phyloP scores from a whole-genome alignment of 2,888 invertebrate genomes.

The Lithophane leautieri region DNA sequence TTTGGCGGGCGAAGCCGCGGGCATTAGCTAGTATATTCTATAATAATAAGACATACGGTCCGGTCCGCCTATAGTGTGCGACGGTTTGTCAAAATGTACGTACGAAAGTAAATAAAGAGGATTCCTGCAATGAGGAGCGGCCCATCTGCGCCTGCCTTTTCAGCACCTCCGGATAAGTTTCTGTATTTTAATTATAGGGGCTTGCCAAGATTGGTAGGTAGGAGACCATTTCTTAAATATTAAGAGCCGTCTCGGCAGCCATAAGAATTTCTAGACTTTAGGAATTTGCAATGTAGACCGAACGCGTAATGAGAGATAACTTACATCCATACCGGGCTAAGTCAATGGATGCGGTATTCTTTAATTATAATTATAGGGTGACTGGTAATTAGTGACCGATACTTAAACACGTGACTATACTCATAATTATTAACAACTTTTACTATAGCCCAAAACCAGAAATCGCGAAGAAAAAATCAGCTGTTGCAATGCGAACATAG shows the following conservation, averaged over 20 bases:
- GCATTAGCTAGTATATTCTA: too few species aligned
- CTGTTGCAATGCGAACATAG: too few species aligned
- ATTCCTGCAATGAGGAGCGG: not conserved
- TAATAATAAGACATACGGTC: too few species aligned
- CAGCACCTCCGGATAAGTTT: not conserved
- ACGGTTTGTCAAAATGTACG: not conserved
- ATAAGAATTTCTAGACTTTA: conserved; percentile 71
- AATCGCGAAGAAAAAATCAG: too few species aligned
- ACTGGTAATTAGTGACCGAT: too few species aligned
- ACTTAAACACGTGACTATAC: too few species aligned
- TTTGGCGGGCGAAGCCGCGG: too few species aligned
- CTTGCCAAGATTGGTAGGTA: not conserved
- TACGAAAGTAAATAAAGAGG: not conserved
- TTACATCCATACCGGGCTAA: not conserved
- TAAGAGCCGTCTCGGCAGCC: not conserved
- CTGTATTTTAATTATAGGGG: not conserved
- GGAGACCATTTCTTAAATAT: not conserved
- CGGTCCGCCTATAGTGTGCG: not conserved
- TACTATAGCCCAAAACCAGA: too few species aligned
- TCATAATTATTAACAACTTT: too few species aligned
- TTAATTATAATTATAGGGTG: not conserved
- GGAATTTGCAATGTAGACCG: conserved; percentile 76
- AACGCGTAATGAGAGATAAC: conserved; percentile 71
- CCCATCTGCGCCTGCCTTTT: not conserved
- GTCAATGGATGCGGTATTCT: conserved; percentile 19